A percentile compares a stretch with the other conserved stretches of the same genome.
phyloP scores from a whole-genome alignment of 2,888 invertebrate species.

The Acrobasis repandana region DNA sequence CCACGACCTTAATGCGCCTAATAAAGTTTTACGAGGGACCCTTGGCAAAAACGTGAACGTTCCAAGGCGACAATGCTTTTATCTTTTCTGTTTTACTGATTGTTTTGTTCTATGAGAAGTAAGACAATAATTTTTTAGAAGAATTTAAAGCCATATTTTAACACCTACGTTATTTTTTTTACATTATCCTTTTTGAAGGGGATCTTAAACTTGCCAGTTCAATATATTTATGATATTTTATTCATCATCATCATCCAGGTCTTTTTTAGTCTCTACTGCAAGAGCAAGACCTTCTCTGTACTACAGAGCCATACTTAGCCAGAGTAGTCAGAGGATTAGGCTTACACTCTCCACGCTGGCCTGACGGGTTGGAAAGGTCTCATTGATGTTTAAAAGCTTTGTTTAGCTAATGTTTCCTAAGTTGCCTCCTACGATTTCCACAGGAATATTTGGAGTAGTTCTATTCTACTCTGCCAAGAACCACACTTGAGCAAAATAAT shows the following conservation, averaged over 20 bases:
- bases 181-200: background rate
- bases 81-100: constrained; percentile 80
- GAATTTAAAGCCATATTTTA: constrained; percentile 18
- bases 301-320: no score
- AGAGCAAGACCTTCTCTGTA: no score
- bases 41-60: constrained; percentile 79
- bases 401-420: no score
- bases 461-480: no score
- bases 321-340: no score
- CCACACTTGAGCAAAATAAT: background rate
- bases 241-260: no score
- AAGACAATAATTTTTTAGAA: constrained; percentile 50
- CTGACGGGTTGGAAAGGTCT: no score
- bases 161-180: background rate
- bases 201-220: background rate
- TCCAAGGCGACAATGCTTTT: constrained; percentile 81
- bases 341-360: no score
- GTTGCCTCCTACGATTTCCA: no score
- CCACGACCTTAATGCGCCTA: constrained; percentile 81
- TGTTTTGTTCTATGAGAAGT: constrained; percentile 71
- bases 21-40: constrained; percentile 82
- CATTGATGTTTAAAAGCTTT: no score
- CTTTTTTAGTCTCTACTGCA: no score
- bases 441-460: no score
- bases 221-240: background rate